Percentiles rank a stretch among this genome's conserved stretches.
phyloP scores from a whole-genome alignment of 2,888 invertebrate genomes.

The Eucera pruinosa region DNA sequence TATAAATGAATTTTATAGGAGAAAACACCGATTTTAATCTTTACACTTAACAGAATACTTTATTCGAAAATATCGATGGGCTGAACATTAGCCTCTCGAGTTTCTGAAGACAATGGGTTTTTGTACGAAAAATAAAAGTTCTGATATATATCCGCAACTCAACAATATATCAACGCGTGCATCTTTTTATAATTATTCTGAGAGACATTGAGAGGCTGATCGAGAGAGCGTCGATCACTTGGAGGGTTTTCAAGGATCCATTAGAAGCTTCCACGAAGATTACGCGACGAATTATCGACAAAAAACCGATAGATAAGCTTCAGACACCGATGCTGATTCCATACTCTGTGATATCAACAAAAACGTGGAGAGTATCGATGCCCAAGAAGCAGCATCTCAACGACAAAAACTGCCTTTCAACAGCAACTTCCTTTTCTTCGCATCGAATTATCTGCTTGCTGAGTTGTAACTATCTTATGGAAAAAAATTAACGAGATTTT shows the following conservation, averaged over 20 bases:
- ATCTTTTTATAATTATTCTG: conserved; percentile 25
- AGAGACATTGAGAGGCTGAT: not conserved
- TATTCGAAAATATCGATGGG: not conserved
- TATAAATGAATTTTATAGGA: too few relatives aligned
- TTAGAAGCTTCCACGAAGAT: conserved; percentile 12
- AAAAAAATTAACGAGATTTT: not conserved
- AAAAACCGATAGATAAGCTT: conserved; percentile 5
- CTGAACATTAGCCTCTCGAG: not conserved
- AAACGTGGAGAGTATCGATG: conserved; percentile 79
- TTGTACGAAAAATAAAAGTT: not conserved
- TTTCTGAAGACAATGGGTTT: not conserved
- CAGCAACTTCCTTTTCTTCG: not conserved
- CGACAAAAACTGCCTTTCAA: conserved; percentile 82
- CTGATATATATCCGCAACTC: conserved; percentile 7
- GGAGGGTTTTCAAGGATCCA: conserved; percentile 11
- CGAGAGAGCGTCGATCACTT: conserved; percentile 6
- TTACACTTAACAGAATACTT: too few relatives aligned
- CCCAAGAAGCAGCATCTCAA: conserved; percentile 82
- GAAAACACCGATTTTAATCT: too few relatives aligned
- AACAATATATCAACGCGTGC: conserved; percentile 10
- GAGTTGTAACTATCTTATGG: too few relatives aligned
- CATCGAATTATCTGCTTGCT: too few relatives aligned
- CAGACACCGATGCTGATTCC: not conserved
- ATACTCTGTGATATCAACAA: conserved; percentile 12
- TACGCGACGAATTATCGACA: conserved; percentile 3